Conservation (phyloP, 2,797 vertebrate species). For the Oreochromis grahami region DNA sequence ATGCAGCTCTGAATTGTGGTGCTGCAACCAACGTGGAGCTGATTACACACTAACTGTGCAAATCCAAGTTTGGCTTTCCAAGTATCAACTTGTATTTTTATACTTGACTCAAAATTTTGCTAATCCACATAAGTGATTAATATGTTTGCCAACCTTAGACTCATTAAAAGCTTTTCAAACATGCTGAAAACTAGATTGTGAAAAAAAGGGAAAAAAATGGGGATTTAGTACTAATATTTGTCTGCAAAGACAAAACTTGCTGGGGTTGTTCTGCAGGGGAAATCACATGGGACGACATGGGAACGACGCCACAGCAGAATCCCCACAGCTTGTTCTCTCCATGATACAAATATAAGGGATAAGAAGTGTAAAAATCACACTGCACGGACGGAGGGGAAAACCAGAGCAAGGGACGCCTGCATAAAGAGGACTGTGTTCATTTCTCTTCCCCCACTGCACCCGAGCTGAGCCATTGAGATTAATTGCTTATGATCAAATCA, state of each 20-base stretch:
- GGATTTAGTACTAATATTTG: background rate
- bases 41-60: background rate
- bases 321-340: background rate
- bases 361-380: background rate
- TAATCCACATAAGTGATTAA: background rate
- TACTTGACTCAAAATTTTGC: background rate
- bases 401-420: slow-evolving; percentile 10
- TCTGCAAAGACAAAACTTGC: background rate
- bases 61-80: background rate
- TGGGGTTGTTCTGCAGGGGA: background rate
- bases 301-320: background rate
- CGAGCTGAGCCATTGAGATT: slow-evolving; percentile 70
- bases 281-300: background rate
- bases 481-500: slow-evolving; percentile 81
- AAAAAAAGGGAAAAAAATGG: background rate
- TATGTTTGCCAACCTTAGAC: background rate
- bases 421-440: slow-evolving; percentile 27
- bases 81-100: background rate
- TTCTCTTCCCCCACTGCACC: slow-evolving; percentile 39
- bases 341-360: background rate
- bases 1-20: background rate
- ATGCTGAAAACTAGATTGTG: background rate
- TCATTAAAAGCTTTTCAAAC: background rate
- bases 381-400: slow-evolving; percentile 9
- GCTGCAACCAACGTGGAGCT: background rate